Evolutionary conservation across 2,888 invertebrate species (phyloP).

Genomic region (Tryphoninae sp.): DNA sequence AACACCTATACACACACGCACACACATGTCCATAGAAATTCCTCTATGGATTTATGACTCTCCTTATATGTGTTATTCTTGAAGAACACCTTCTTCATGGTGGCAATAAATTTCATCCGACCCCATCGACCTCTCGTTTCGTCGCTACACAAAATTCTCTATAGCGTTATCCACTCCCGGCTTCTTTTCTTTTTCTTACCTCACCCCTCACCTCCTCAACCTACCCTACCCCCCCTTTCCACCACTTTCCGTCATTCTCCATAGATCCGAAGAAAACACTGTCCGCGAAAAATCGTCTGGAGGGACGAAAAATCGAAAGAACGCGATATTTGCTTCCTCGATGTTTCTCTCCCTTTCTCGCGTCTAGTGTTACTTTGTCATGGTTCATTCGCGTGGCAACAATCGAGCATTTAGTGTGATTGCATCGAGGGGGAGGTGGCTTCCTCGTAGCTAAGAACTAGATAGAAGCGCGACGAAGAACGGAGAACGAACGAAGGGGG

Average conservation of each 20-base stretch:
- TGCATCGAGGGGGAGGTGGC: conserved; percentile 58
- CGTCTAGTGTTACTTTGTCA: conserved; percentile 68
- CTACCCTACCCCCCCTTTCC: conserved; percentile 35
- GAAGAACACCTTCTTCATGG: conserved; percentile 60
- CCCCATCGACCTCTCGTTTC: conserved; percentile 54
- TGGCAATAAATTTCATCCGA: conserved; percentile 61
- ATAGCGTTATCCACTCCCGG: conserved; percentile 42
- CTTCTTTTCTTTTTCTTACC: conserved; percentile 32
- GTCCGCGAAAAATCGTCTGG: conserved; percentile 13
- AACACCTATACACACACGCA: conserved; percentile 14
- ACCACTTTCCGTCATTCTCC: conserved; percentile 33
- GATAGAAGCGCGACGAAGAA: conserved; percentile 48
- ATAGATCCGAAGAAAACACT: conserved; percentile 52
- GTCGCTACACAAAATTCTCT: conserved; percentile 40
- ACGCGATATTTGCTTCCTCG: conserved; percentile 60
- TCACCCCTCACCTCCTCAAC: conserved; percentile 1
- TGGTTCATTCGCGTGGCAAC: conserved; percentile 71
- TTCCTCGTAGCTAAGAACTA: conserved; percentile 54
- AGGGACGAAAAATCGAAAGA: conserved; percentile 46
- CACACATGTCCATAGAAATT: conserved; percentile 47
- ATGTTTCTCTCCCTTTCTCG: conserved; percentile 13
- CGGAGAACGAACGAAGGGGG: conserved; percentile 13
- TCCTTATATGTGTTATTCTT: conserved; percentile 60
- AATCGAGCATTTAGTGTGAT: conserved; percentile 72
- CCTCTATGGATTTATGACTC: conserved; percentile 52